Conservation (phyloP, 2,113 vertebrate genomes). For the Todiramphus chloris region DNA sequence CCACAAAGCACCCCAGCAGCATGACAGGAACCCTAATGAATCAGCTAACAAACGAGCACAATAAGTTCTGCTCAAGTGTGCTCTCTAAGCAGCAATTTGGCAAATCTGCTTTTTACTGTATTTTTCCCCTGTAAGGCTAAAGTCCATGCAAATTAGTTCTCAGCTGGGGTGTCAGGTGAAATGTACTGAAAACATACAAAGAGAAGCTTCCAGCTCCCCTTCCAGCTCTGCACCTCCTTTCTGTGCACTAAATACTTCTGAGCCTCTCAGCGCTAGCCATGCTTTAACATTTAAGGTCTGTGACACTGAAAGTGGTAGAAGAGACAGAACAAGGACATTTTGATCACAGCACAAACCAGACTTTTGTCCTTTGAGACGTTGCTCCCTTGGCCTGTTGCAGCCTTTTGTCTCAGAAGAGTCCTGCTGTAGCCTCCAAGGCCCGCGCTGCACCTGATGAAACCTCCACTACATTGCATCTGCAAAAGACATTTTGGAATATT, state of each 20-base stretch:
- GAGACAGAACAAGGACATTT: not conserved
- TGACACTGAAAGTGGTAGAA: not conserved
- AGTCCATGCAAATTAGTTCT: not conserved
- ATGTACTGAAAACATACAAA: not conserved
- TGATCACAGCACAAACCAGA: not conserved
- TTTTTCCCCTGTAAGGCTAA: not conserved
- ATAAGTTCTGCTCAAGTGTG: constrained; percentile 27
- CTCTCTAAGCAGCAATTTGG: not conserved
- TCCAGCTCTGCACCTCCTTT: not conserved
- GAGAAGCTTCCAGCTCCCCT: not conserved
- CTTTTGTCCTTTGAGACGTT: not conserved
- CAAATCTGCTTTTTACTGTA: not conserved
- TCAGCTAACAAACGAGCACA: constrained; percentile 33
- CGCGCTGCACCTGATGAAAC: not conserved
- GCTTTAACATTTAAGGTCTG: not conserved
- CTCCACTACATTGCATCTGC: not conserved
- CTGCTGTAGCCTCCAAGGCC: not conserved
- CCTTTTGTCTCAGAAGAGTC: not conserved
- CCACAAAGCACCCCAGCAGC: constrained; percentile 1
- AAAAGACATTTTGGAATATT: not conserved
- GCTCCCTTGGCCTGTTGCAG: not conserved
- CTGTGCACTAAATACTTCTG: not conserved
- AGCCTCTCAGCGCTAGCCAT: not conserved
- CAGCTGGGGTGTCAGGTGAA: not conserved
- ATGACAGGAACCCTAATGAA: constrained; percentile 15